Evolutionary conservation across 2,797 vertebrate species (phyloP), one percentile per base, ranked within the genome.

Genomic region (Falco naumanni): DNA sequence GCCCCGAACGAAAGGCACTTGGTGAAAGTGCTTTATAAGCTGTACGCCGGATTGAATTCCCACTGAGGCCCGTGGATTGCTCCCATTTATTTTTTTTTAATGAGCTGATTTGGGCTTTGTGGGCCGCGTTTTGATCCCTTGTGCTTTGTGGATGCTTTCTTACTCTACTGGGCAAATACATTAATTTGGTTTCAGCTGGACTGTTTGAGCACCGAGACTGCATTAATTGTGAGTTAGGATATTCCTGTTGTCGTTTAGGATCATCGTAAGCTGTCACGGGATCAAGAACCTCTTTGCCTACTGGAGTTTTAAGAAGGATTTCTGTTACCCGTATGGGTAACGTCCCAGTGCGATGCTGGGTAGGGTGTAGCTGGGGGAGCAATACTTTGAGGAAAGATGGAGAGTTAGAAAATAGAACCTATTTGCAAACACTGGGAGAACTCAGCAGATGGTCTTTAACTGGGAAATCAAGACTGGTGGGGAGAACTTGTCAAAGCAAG

Each of bases 41-140:
- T 89, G 68, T 69, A 61, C 20, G 1, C 15, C 2, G 50, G 63
- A 63, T 15, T 54, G 65, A 94, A 95, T 82, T 96, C 82, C 80
- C 56, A 72, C 31, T 17, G 53, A 93, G 75, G 17, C 78, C 47
- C 13, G 6, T 41, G 47, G 81, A 72, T 76, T 89, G 70, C 54
- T 86, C n/a, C 71, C 79, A 63, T 86, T 96, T 83, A 29, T 89
- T 89, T 78, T 89, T 88, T 88, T 91, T 90, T 90, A 94, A 95
- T 80, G 59, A 96, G 74, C 28, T 75, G 57, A n/a, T 94, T 82
- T 87, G 84, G 65, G 78, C 43, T 47, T 80, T 8, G 2, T 2
- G 9, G 70, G 66, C 28, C 74, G 29, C 1, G 0, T 47, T 80
- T 72, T 90, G 48, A 64, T 95, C 76, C 41, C 37, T 34, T 90